Evolutionary conservation across 2,888 invertebrate genomes (phyloP), one percentile per base, ranked within the genome.

Genomic region (Eilema caniola): DNA sequence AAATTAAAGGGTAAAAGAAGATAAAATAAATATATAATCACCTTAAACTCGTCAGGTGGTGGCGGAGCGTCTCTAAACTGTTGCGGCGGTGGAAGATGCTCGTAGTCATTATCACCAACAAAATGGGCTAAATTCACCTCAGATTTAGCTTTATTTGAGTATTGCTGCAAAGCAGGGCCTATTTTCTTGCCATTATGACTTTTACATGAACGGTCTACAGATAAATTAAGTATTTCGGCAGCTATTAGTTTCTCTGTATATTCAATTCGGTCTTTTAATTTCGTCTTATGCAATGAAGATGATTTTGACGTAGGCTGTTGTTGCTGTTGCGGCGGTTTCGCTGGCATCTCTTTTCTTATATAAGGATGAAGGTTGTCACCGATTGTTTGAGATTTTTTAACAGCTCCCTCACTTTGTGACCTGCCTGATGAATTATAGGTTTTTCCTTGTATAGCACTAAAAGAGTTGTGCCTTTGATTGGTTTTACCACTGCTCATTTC

Each of bases 41-140:
- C 95, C 92, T 93, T 95, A 83, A 97, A 97, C 83, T 96, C 96
- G 81, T 97, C 97, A 0, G 97, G 97, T 12, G 98, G 98, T 59
- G 97, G 97, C 25, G 97, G 97, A 65, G 97, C 97, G 90, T 98
- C 98, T 88, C 97, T 96, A 85, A 98, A 98, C 91, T 98, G 98
- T 86, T 98, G 97, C 2, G 98, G 98, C 0, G 98, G 98, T 37
- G 98, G 98, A 73, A 97, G 95, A 85, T 97, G 97, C 81, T 97
- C 97, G 84, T 97, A 97, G 59, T 96, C 96, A 88, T 96, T 96
- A 79, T 96, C 95, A 66, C 95, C 95, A n/a, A 86, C 81, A 69
- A 96, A 93, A 79, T 95, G 95, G 56, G 96, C 94, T 33, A 96
- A 90, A 84, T 96, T 95, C 37, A 96, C 90, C 83, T 96, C 96